Conservation (phyloP, 1,140 invertebrate genomes). For the Ooceraea biroi region DNA sequence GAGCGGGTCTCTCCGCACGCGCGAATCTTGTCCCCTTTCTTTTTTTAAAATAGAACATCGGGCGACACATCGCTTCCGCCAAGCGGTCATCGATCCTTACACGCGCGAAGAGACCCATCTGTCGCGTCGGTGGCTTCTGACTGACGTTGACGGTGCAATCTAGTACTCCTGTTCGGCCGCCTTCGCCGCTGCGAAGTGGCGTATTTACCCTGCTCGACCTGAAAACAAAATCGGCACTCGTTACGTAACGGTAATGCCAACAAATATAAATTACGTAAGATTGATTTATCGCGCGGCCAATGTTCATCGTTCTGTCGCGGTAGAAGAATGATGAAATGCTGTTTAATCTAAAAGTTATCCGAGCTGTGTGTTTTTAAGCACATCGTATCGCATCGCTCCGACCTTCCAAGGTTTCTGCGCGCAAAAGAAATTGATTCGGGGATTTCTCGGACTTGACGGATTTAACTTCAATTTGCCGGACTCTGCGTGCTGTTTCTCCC, state of each 20-base stretch:
- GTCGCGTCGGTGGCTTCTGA: slow-evolving; percentile 31
- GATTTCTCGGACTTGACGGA: background rate
- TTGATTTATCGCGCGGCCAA: background rate
- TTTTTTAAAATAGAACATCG: slow-evolving; percentile 15
- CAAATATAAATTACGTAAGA: background rate
- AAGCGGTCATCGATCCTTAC: slow-evolving; percentile 48
- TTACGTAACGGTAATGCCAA: slow-evolving; percentile 1
- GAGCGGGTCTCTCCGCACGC: slow-evolving; percentile 9
- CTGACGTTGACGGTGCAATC: slow-evolving; percentile 14
- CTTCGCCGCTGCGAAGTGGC: no score
- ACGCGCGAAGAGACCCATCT: slow-evolving; percentile 49
- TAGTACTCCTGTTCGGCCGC: background rate
- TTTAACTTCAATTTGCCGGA: background rate
- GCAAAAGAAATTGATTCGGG: background rate
- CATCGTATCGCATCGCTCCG: background rate
- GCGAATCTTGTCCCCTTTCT: background rate
- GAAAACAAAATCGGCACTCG: background rate
- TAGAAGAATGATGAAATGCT: background rate
- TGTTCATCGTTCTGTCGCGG: background rate
- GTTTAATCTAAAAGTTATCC: background rate
- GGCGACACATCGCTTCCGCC: background rate
- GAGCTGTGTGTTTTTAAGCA: background rate
- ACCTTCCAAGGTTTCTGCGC: background rate
- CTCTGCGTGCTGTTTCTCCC: background rate
- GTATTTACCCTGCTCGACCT: background rate